Evolutionary conservation across 2,797 vertebrate genomes (phyloP).

Genomic region (Podarcis siculus): DNA sequence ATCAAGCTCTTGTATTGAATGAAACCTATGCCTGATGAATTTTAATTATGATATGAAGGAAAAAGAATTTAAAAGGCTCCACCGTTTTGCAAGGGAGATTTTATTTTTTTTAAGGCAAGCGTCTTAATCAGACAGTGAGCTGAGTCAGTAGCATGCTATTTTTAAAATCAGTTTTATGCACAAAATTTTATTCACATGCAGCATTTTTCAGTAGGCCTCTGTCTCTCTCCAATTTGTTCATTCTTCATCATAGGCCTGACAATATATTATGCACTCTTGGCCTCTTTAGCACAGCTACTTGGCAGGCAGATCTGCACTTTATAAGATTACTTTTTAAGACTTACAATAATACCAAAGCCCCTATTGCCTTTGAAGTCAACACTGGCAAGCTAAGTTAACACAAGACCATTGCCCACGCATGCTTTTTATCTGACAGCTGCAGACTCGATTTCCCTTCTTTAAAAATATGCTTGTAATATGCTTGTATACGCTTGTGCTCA

Average conservation of each 20-base stretch:
- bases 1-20: background rate
- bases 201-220: conserved; percentile 9
- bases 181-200: conserved; percentile 22
- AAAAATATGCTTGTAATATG: background rate
- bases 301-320: conserved; percentile 16
- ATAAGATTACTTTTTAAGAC: conserved; percentile 34
- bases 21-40: background rate
- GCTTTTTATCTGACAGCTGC: conserved; percentile 5
- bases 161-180: conserved; percentile 15
- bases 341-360: conserved; percentile 31
- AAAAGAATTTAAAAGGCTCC: background rate
- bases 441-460: background rate
- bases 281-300: conserved; percentile 15
- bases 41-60: background rate
- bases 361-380: conserved; percentile 33
- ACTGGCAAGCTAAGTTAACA: conserved; percentile 15
- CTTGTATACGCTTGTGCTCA: background rate
- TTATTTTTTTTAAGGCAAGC: background rate
- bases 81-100: background rate
- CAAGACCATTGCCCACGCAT: background rate
- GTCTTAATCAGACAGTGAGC: background rate
- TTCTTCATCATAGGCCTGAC: conserved; percentile 23
- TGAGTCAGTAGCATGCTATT: conserved; percentile 28
- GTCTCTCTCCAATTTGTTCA: conserved; percentile 25
- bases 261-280: conserved; percentile 27